Percentiles rank a stretch among this genome's conserved stretches.
Conservation (phyloP, 2,888 invertebrate genomes). For the Micoletzkya japonica region DNA sequence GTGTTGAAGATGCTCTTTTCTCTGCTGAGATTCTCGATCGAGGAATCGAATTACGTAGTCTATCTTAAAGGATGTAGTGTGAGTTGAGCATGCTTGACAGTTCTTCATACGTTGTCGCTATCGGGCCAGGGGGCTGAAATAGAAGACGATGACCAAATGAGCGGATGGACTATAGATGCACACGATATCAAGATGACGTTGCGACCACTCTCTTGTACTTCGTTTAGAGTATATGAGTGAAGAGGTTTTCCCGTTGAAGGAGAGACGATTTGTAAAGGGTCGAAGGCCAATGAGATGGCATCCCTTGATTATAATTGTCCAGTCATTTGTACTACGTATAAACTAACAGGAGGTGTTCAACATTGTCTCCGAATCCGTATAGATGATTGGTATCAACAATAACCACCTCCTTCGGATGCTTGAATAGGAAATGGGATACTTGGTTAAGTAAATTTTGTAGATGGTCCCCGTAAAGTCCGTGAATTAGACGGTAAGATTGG, state of each 20-base stretch:
- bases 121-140: conserved; percentile 22
- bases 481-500: conserved; percentile 32
- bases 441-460: conserved; percentile 17
- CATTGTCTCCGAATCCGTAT: conserved; percentile 30
- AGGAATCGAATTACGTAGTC: conserved; percentile 12
- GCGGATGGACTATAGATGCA: background rate
- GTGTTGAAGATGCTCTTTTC: conserved; percentile 1
- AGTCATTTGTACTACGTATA: background rate
- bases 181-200: too few relatives aligned
- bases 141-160: background rate
- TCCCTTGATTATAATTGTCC: conserved; percentile 1
- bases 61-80: background rate
- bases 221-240: conserved; percentile 16
- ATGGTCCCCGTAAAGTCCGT: conserved; percentile 33
- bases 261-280: conserved; percentile 9
- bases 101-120: conserved; percentile 15
- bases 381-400: conserved; percentile 40
- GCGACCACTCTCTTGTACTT: too few relatives aligned
- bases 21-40: conserved; percentile 1
- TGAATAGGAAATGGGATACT: conserved; percentile 29
- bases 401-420: conserved; percentile 30
- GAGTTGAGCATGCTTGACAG: background rate
- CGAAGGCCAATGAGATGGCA: background rate
- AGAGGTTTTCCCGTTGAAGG: background rate
- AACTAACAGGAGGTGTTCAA: background rate